A percentile compares a stretch with the other conserved stretches of the same genome.
Conservation (phyloP, 2,797 vertebrate species). For the Xiphorhynchus erythropygius region DNA sequence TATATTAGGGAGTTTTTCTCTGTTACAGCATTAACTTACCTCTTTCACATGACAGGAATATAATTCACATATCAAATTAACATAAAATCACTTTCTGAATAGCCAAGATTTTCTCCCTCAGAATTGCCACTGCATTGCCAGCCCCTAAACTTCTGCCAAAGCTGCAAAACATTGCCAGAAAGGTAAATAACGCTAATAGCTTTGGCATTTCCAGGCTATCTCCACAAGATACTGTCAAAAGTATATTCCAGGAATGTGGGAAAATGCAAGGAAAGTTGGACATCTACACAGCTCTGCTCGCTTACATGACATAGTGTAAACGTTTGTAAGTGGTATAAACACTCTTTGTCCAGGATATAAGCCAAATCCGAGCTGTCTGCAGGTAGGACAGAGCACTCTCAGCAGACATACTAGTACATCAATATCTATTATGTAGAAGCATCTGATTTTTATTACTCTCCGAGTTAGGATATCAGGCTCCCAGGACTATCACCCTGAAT, state of each 20-base stretch:
- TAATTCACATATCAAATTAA: neutral
- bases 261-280: neutral
- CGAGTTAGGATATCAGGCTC: neutral
- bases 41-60: neutral
- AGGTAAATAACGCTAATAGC: neutral
- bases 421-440: constrained; percentile 6
- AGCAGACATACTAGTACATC: neutral
- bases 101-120: neutral
- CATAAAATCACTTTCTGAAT: neutral
- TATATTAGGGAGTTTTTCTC: neutral
- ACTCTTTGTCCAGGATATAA: constrained; percentile 27
- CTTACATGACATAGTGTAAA: neutral
- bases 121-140: neutral
- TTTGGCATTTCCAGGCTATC: neutral
- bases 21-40: neutral
- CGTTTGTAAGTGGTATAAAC: constrained; percentile 31
- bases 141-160: neutral
- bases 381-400: constrained; percentile 40
- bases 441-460: constrained; percentile 49
- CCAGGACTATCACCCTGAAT: neutral
- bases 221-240: neutral
- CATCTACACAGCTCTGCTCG: neutral
- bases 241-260: neutral
- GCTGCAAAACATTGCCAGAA: neutral
- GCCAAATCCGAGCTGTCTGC: constrained; percentile 40